Percentiles rank a stretch among this genome's conserved stretches.
phyloP scores from a whole-genome alignment of 2,113 vertebrate genomes.

The Myiozetetes cayanensis region DNA sequence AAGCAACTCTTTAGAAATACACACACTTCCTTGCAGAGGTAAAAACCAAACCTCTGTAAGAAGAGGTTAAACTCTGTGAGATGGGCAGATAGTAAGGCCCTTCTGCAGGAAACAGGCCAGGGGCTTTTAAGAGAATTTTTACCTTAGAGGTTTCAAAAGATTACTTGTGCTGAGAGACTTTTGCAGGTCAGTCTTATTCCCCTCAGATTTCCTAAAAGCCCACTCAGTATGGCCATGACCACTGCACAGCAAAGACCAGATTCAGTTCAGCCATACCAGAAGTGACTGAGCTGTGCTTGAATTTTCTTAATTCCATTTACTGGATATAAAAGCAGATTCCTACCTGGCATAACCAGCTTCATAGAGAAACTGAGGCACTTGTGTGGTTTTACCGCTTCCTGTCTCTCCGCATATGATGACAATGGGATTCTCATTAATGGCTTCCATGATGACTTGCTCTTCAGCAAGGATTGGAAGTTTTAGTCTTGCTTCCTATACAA shows the following conservation, averaged over 20 bases:
- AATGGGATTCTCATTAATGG: conserved; percentile 83
- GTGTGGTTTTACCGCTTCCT: conserved; percentile 95
- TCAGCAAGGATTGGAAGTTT: conserved; percentile 91
- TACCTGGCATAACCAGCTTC: conserved; percentile 95
- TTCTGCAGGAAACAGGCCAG: background rate
- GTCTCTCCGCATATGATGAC: conserved; percentile 93
- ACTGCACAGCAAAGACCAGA: background rate
- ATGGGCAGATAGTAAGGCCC: background rate
- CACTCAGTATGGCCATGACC: background rate
- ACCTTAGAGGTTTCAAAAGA: background rate
- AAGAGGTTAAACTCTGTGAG: background rate
- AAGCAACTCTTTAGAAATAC: background rate
- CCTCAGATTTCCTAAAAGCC: background rate
- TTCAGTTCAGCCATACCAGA: background rate
- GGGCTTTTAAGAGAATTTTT: background rate
- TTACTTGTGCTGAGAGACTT: background rate
- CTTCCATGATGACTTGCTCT: conserved; percentile 95
- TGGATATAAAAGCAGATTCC: background rate
- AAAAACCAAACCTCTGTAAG: background rate
- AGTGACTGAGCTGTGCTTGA: background rate
- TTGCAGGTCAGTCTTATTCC: background rate
- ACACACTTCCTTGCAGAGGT: background rate
- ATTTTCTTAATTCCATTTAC: background rate
- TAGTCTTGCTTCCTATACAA: conserved; percentile 83
- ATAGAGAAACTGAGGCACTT: conserved; percentile 96